Conservation (phyloP, 2,888 invertebrate species). For the Mechanitis messenoides region DNA sequence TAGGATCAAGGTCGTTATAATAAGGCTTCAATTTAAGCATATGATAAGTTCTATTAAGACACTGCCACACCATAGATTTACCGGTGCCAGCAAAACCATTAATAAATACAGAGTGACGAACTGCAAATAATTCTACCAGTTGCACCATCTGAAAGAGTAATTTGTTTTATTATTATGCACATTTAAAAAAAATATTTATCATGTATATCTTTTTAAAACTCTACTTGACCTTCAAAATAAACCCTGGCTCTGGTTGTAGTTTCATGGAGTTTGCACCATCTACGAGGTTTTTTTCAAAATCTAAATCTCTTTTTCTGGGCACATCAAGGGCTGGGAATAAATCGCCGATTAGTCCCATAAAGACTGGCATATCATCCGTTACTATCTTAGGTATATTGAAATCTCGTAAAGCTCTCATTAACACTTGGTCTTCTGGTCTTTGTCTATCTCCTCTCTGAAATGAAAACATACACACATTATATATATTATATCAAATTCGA, state of each 20-base stretch:
- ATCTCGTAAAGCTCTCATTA: conserved; percentile 95
- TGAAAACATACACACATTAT: neutral
- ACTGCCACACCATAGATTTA: conserved; percentile 95
- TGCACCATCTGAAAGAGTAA: conserved; percentile 84
- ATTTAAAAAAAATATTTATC: neutral
- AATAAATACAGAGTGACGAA: conserved; percentile 95
- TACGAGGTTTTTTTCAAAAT: conserved; percentile 88
- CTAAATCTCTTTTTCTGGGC: conserved; percentile 88
- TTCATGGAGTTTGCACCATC: conserved; percentile 87
- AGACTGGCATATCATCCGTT: conserved; percentile 92
- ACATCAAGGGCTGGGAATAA: conserved; percentile 95
- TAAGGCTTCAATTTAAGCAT: conserved; percentile 89
- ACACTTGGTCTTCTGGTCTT: conserved; percentile 92
- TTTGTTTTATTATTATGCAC: conserved; percentile 1
- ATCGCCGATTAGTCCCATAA: conserved; percentile 96
- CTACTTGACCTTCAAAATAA: conserved; percentile 82
- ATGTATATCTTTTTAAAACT: neutral
- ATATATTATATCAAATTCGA: too few relatives aligned
- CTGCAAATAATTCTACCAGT: conserved; percentile 93
- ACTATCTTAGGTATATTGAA: conserved; percentile 97
- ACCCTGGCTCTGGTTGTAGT: conserved; percentile 93
- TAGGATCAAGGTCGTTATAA: conserved; percentile 95
- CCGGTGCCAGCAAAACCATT: conserved; percentile 92
- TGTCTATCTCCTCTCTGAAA: conserved; percentile 80
- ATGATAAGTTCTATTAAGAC: conserved; percentile 86